Base-by-base conservation (phyloP, 2,113 vertebrate species). In the Hoplias malabaricus region DNA sequence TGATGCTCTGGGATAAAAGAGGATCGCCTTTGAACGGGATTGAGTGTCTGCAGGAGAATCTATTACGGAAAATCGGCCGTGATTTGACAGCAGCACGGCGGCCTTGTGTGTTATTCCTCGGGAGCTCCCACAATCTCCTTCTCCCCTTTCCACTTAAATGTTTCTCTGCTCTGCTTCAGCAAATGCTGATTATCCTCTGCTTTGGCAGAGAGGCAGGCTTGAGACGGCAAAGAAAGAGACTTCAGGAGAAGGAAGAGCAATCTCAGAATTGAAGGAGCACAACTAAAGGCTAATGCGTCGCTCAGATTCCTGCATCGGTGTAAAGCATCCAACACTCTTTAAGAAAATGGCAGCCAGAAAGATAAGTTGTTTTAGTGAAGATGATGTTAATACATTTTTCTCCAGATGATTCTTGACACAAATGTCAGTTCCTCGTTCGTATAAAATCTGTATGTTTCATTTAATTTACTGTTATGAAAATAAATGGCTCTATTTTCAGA, bases 41-140 rank as follows among this genome's bases (percentile, higher is more conserved):
- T 96, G 96, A 98, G 96, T 99, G 97, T 98, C 96, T 96, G 95
- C 94, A 93, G 93, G 95, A 96, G 96, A 98, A 99, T 99, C 98
- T 99, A 99, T 99, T 98, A 98, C 94, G 93, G 95, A 94, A 95
- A 96, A 95, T 95, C 92, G 94, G 91, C 92, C 94, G 94, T 94
- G 94, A 95, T 96, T 94, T 95, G 95, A 95, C 95, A 94, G 94
- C 93, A 91, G 86, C 81, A 94, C 77, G 92, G 92, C 93, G 94
- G 94, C 94, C 93, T 93, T 91, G 92, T 94, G 94, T 95, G 94
- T 95, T 96, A 95, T 95, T 94, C 92, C 95, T 94, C 93, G 93
- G 93, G 93, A 94, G 94, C 93, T 92, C 93, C 91, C 42, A 93
- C 94, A 96, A 95, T 94, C 94, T 94, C 92, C 69, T 73, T 77